phyloP scores from a whole-genome alignment of 2,113 vertebrate genomes.

The Bubo bubo region DNA sequence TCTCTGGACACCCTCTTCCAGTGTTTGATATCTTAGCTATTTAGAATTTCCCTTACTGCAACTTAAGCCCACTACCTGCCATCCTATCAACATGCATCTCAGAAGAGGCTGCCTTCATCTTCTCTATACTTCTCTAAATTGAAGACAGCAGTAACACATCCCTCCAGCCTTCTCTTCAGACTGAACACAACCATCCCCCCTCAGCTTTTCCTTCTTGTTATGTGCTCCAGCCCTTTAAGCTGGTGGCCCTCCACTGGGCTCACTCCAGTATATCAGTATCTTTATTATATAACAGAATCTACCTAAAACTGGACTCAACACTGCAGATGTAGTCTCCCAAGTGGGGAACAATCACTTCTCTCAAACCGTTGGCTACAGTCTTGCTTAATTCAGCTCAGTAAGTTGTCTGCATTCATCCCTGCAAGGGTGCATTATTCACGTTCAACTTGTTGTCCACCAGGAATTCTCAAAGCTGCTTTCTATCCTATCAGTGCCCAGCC shows the following conservation, averaged over 20 bases:
- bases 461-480: not conserved
- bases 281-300: accelerated
- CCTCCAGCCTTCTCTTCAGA: not conserved
- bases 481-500: not conserved
- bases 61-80: not conserved
- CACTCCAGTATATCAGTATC: not conserved
- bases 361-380: not conserved
- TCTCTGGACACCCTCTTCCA: not conserved
- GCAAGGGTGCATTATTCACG: not conserved
- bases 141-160: not conserved
- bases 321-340: not conserved
- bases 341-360: not conserved
- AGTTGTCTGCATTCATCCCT: not conserved
- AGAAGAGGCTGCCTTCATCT: not conserved
- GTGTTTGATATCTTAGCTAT: not conserved
- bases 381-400: not conserved
- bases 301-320: not conserved
- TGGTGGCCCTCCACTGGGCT: not conserved
- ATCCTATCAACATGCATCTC: not conserved
- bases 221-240: not conserved
- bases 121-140: not conserved
- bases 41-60: not conserved
- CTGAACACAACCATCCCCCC: not conserved
- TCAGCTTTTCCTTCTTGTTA: not conserved
- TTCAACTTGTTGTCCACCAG: not conserved